Evolutionary conservation across 2,113 vertebrate genomes (phyloP).

Genomic region (Asarcornis scutulata): DNA sequence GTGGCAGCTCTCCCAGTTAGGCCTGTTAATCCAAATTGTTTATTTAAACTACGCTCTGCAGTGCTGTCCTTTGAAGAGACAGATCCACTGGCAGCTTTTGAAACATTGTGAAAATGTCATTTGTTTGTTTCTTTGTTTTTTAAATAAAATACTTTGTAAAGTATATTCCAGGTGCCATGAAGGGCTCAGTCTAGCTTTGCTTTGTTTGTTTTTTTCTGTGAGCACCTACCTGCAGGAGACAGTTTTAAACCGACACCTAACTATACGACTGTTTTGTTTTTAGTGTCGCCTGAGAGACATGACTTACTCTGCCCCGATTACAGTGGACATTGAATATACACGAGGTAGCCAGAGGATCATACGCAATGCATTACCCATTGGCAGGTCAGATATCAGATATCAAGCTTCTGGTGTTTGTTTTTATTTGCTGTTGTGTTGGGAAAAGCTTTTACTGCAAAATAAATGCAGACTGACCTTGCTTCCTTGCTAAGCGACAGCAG

Average conservation of each 20-base stretch:
- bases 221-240: neutral
- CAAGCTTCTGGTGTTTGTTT: neutral
- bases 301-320: conserved; percentile 96
- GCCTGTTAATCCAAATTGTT: neutral
- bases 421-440: neutral
- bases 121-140: neutral
- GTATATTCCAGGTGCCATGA: neutral
- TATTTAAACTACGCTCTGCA: neutral
- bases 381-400: conserved; percentile 78
- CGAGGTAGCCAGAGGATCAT: conserved; percentile 97
- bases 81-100: neutral
- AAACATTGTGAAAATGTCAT: neutral
- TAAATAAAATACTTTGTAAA: neutral
- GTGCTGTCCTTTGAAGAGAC: neutral
- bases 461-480: neutral
- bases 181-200: neutral
- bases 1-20: neutral
- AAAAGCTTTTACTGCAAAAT: neutral
- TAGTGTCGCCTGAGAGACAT: conserved; percentile 97
- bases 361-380: conserved; percentile 93
- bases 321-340: conserved; percentile 97
- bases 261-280: neutral
- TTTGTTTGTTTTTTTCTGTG: neutral
- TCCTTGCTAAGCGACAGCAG: neutral
- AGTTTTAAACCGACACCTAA: neutral